A percentile compares a stretch with the other conserved stretches of the same genome.
Conservation (phyloP, 2,888 invertebrate species). For the Conomelus anceps region DNA sequence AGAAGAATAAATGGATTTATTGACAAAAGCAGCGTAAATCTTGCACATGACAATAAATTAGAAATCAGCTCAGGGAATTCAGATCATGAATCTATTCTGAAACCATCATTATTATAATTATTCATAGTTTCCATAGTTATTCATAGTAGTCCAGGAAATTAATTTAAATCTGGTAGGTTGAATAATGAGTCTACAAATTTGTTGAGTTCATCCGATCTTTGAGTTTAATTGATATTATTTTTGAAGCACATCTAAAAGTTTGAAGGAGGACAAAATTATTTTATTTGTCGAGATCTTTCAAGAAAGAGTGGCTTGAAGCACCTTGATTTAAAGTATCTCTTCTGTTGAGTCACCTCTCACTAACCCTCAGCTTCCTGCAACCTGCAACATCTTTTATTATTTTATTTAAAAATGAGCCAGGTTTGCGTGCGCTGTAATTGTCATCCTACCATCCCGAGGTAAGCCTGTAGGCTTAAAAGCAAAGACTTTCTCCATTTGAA, state of each 20-base stretch:
- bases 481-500: not conserved
- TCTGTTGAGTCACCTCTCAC: not conserved
- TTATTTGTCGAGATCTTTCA: not conserved
- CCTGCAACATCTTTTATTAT: not conserved
- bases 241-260: no score
- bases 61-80: no score
- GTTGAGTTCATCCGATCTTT: no score
- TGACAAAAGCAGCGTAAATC: no score
- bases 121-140: no score
- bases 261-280: not conserved
- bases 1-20: no score
- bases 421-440: not conserved
- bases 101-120: no score
- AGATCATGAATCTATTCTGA: no score
- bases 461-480: not conserved
- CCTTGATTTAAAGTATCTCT: not conserved
- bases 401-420: not conserved
- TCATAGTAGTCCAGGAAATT: no score
- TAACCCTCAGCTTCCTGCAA: not conserved
- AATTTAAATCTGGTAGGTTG: no score
- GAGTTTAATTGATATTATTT: not conserved
- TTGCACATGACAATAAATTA: no score
- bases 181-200: no score
- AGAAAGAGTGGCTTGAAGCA: not conserved
- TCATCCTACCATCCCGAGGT: not conserved